phyloP scores from a whole-genome alignment of 2,797 vertebrate genomes.

The Sebastiscus albofasciatus region DNA sequence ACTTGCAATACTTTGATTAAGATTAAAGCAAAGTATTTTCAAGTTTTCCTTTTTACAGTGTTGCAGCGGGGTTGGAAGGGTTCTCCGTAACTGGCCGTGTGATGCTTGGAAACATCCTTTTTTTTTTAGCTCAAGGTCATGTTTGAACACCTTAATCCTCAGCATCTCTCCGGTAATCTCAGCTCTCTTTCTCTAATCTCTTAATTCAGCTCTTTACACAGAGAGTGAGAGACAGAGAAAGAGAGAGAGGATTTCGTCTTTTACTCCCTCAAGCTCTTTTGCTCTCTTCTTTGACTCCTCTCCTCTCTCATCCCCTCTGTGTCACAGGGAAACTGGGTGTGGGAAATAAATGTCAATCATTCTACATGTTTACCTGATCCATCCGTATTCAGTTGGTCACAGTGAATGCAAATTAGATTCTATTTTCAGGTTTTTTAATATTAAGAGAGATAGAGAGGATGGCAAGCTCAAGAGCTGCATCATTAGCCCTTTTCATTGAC shows the following conservation, averaged over 20 bases:
- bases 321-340: neutral
- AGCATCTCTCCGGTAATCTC: conserved; percentile 30
- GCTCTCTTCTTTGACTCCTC: neutral
- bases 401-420: neutral
- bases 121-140: neutral
- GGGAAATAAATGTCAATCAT: neutral
- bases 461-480: neutral
- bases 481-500: neutral
- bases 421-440: neutral
- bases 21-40: neutral
- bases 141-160: conserved; percentile 39
- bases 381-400: neutral
- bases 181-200: conserved; percentile 25
- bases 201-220: conserved; percentile 8
- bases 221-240: neutral
- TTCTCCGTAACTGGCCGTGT: neutral
- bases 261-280: neutral
- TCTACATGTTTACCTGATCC: neutral
- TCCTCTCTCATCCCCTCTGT: neutral
- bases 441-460: neutral
- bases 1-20: neutral
- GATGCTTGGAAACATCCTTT: neutral
- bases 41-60: neutral
- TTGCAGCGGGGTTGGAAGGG: neutral
- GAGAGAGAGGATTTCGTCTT: neutral